Base-by-base conservation (phyloP, 2,888 invertebrate genomes). In the Notocelia uddmanniana region DNA sequence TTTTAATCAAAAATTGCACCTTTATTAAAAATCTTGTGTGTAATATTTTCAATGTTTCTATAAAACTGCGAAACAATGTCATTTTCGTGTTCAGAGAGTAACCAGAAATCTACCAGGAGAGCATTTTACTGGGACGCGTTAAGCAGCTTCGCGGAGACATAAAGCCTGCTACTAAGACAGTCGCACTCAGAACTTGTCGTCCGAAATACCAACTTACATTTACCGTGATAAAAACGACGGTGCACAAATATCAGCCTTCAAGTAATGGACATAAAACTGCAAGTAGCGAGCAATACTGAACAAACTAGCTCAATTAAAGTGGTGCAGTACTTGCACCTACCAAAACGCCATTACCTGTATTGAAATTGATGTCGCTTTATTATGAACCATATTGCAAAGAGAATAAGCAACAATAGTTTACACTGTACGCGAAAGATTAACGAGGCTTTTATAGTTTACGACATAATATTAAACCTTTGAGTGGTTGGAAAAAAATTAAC, bases 51-150 rank as follows among this genome's bases (percentile, higher is more conserved):
- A 34, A 13, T 37, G 34, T 54, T 59, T 68, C 37, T 52, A 18
- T 34, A 34, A 34, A 69, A 55, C 13, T 34, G 11, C 76, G 76
- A 80, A 81, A 81, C 81, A 82, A 79, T 81, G 77, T 80, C 75
- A 73, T 75, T 79, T 80, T 78, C 76, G 77, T 77, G 75, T 74
- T 74, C 72, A 77, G 78, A 77, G 74, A 69, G 75, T 76, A 76
- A 75, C 80, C 76, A 74, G 74, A 78, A 78, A 83, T 80, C 79
- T 83, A 85, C 86, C 79, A 83, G 82, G 83, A 89, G 90, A 87
- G 82, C 87, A 89, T 90, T 91, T 91, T 89, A 89, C 88, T 80
- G 82, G 81, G 87, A 87, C 87, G 81, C 87, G 83, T 82, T 91
- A 91, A 91, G 90, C 80, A 87, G 89, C 89, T 88, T 84, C 81